Base-by-base conservation (phyloP, 2,797 vertebrate species). In the Eospalax fontanierii region DNA sequence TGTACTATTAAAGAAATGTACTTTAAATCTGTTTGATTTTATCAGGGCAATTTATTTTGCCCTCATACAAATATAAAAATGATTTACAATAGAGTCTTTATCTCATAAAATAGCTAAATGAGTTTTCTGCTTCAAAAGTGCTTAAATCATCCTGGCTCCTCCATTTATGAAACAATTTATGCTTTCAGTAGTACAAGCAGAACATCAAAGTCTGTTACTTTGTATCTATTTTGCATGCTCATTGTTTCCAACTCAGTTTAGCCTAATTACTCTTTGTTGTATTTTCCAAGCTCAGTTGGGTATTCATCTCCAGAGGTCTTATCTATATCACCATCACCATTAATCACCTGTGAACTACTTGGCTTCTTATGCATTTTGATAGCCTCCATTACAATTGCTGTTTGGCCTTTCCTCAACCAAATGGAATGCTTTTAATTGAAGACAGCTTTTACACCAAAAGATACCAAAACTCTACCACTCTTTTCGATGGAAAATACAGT, bases 61-160 rank as follows among this genome's bases (percentile, higher is more conserved):
- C 95, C 96, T 98, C 97, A 97, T 97, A 98, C 96, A 98, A 98
- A 96, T 96, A 84, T 96, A 97, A 81, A 92, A 96, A 97, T 98
- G 97, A 98, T 98, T 98, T 98, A 98, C 93, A 95, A 93, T 96
- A 95, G 98, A 97, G 96, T 96, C 98, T 98, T 97, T 98, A 97
- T 96, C 97, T 98, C 98, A 97, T 98, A 98, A 98, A 98, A 98
- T 93, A 98, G 91, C 94, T 98, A 98, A 98, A 98, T 97, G 97
- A 98, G 98, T 97, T 98, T 98, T 97, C 97, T 97, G 95, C 96
- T 97, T 97, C 97, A 97, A 97, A 98, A 98, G 97, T 98, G 93
- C 89, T 98, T 98, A 98, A 98, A 97, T 97, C 95, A 97, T 87
- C 90, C 15, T 40, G 40, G 38, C 96, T 97, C 86, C 78, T 96